Evolutionary conservation across 1,140 invertebrate species (phyloP), one percentile per base, ranked within the genome.

Genomic region (Whitmania pigra): DNA sequence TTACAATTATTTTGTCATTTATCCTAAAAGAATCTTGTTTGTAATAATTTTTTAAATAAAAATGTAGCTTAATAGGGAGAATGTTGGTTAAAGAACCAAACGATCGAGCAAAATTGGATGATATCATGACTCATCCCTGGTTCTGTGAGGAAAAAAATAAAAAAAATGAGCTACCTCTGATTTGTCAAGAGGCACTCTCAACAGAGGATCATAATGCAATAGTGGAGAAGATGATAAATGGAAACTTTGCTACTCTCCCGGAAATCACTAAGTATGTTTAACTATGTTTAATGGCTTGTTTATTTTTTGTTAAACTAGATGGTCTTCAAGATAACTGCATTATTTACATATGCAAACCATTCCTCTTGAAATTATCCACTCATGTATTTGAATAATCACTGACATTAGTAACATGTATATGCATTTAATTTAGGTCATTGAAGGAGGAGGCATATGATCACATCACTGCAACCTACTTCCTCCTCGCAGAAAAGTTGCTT

Each of bases 391-490:
- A 13, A 4, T 49, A 49, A 49, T 17, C 43, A 49, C 43, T 49
- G 43, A 49, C 0, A 15, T 49, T 49, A 17, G 31, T 36, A 36
- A 36, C 31, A 49, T 49, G 43, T 49, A 11, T 11, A 17, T 49
- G 9, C 43, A 49, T 49, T 49, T 49, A 49, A 49, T 49, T 49
- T 79, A 94, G 92, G 76, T 89, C 92, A 71, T 83, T 98, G 74
- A 92, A 97, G 78, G 91, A 89, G 79, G 93, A 97, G 84, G 91
- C 94, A 78, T 99, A 99, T 83, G 95, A 96, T 83, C 93, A 98
- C 82, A 90, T 99, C 76, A 97, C 95, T 43, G 96, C 96, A 36
- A 99, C 95, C 40, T 99, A 98, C 84, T 99, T 93, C 84, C 84
- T 99, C 76, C 84, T 99, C 74, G 94, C 94, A 29, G 96, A 99